phyloP scores from a whole-genome alignment of 2,797 vertebrate species.

The Nannoperca australis region DNA sequence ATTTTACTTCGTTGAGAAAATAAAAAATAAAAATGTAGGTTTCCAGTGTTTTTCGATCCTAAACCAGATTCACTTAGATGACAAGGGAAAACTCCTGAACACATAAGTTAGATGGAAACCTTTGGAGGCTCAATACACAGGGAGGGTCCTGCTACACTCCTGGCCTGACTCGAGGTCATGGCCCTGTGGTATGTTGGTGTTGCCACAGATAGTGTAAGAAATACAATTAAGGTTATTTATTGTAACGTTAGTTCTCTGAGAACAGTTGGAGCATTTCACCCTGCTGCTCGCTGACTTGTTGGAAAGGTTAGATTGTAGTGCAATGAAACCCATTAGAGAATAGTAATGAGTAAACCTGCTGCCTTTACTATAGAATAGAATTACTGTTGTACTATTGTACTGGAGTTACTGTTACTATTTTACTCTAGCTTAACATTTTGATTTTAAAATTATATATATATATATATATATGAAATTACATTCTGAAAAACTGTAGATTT shows the following conservation, averaged over 20 bases:
- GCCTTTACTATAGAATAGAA: not conserved
- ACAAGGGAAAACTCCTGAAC: not conserved
- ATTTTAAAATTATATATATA: too few species aligned
- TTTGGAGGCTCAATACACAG: not conserved
- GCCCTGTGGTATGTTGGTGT: not conserved
- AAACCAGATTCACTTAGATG: not conserved
- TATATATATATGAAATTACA: not conserved
- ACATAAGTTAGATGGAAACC: not conserved
- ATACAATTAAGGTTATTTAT: not conserved
- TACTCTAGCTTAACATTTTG: not conserved
- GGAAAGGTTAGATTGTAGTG: not conserved
- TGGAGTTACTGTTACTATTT: too few species aligned
- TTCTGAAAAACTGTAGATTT: not conserved
- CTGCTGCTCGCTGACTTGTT: conserved; percentile 2
- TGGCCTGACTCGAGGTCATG: conserved; percentile 8
- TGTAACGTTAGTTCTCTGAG: not conserved
- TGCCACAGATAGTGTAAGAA: not conserved
- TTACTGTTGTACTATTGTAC: too few species aligned
- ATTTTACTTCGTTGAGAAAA: not conserved
- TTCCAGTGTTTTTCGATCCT: not conserved
- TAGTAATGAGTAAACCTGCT: not conserved
- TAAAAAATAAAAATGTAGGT: not conserved
- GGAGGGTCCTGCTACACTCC: not conserved
- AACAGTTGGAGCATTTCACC: not conserved
- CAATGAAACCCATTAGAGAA: conserved; percentile 21